Evolutionary conservation across 2,113 vertebrate genomes (phyloP).

Genomic region (Hylia prasina): DNA sequence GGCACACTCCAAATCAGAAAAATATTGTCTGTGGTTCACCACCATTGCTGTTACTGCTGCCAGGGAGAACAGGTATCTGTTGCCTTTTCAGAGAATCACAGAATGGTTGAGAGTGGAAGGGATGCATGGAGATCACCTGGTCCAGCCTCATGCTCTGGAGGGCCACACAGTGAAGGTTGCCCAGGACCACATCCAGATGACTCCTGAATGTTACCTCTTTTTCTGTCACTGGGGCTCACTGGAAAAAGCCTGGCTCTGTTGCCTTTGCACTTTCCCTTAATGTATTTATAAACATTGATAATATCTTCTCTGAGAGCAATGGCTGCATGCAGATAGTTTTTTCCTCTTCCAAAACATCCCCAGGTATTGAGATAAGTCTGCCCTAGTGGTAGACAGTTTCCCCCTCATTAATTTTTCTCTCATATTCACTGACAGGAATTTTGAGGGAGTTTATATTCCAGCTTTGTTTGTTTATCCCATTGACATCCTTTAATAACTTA

Average conservation of each 20-base stretch:
- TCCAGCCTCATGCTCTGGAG: neutral
- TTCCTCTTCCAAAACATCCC: neutral
- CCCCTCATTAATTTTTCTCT: neutral
- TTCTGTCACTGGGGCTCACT: neutral
- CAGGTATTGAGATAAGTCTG: neutral
- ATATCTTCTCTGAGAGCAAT: neutral
- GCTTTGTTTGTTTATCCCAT: neutral
- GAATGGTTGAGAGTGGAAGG: neutral
- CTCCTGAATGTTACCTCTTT: neutral
- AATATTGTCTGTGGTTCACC: neutral
- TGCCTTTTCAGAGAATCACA: neutral
- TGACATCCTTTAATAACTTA: neutral
- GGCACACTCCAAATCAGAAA: neutral
- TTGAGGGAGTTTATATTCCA: neutral
- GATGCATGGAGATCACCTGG: rapidly evolving
- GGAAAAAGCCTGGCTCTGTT: neutral
- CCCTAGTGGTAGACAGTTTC: neutral
- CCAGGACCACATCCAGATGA: neutral
- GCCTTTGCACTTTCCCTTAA: neutral
- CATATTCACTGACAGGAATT: neutral
- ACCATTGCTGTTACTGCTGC: neutral
- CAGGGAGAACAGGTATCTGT: neutral
- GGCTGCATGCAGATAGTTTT: neutral
- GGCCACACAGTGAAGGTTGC: neutral
- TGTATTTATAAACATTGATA: neutral